phyloP scores from a whole-genome alignment of 2,113 vertebrate genomes.

The Myotis davidii region DNA sequence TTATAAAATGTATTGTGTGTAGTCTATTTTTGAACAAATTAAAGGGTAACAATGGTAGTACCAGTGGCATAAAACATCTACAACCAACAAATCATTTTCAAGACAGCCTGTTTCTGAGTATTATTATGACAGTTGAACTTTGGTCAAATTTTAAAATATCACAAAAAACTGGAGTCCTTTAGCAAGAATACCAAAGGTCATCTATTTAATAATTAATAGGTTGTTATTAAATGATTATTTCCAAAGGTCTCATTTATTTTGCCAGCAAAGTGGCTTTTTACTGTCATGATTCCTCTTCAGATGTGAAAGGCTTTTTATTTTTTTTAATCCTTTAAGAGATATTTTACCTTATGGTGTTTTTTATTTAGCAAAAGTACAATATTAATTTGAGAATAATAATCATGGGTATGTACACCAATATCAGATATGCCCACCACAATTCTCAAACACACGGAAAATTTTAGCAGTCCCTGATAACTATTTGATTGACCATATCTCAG shows the following conservation, averaged over 20 bases:
- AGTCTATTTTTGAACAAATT: neutral
- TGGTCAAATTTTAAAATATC: neutral
- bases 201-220: neutral
- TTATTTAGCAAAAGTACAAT: conserved; percentile 2
- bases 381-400: neutral
- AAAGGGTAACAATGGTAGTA: neutral
- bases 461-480: conserved; percentile 55
- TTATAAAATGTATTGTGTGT: neutral
- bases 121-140: neutral
- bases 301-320: neutral
- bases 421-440: neutral
- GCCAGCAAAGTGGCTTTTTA: neutral
- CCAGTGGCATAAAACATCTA: neutral
- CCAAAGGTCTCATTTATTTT: neutral
- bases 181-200: neutral
- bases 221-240: neutral
- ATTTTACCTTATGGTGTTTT: neutral
- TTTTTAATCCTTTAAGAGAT: neutral
- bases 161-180: neutral
- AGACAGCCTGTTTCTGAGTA: neutral
- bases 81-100: neutral
- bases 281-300: neutral
- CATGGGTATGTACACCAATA: neutral
- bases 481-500: conserved; percentile 32
- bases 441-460: conserved; percentile 30